Base-by-base conservation (phyloP, 1,140 invertebrate species). In the Diploscapter pachys region DNA sequence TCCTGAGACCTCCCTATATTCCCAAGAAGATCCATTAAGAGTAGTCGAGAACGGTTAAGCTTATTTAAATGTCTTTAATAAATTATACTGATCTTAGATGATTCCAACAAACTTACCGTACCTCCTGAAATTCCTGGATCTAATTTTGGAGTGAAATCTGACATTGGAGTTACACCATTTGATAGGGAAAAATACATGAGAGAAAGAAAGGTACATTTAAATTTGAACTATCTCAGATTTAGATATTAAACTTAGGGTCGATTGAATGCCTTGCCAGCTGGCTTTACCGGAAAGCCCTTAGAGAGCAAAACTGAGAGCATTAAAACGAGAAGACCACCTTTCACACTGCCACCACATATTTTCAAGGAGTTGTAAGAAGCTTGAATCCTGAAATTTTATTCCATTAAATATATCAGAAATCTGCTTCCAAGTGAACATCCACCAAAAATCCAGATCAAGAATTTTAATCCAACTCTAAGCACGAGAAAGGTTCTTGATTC, bases 101-200 rank as follows among this genome's bases (percentile, higher is more conserved):
- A 64, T 64, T 1, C 31, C 31, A 31, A 31, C 31, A 31, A 31
- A 31, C 31, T 31, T 31, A 31, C 31, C 31, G 31, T 31, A 31
- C 31, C 31, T 31, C 31, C 31, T 31, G 31, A 31, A 31, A 31
- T 1, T 31, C 31, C 31, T 31, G 31, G 31, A 31, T 31, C 31
- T 31, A 31, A 31, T 31, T 31, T 31, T 1, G 31, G 31, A 64
- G 63, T 31, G 9, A 31, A 64, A 50, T 31, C 63, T 1, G 6
- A 64, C 0, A 51, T 55, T 52, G 65, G 59, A 59, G 59, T 64
- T 4, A 69, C 66, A 0, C 59, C 62, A 56, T 74, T 74, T 49
- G 73, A 74, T n/a, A 50, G 65, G 50, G 49, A 55, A 11, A 74
- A 74, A 49, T 74, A 68, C 13, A 74, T 74, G 73, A 67, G 49